Evolutionary conservation across 2,113 vertebrate species (phyloP), one percentile per base, ranked within the genome.

Genomic region (Spea bombifrons): DNA sequence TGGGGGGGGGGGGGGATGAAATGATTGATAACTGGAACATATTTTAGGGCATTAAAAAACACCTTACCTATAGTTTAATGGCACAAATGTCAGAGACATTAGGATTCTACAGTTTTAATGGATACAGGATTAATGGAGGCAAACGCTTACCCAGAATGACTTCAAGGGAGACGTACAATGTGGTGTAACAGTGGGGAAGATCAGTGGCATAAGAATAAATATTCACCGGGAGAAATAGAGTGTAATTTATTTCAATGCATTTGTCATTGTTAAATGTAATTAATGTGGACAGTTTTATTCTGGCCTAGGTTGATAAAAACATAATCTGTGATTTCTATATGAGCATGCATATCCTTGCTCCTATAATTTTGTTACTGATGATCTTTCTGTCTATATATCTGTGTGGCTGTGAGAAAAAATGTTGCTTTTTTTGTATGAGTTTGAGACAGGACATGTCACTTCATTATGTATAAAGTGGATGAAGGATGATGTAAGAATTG

Each of bases 11-110:
- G 75, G 53, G 67, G 47, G 44, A 15, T 46, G 30, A 59, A 47
- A 52, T 76, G 75, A 76, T 76, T 67, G 67, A 76, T 76, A 65
- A 68, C 55, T 76, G 67, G 57, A 65, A 65, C 47, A 76, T 49
- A 76, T 67, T 68, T 67, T 49, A 67, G 50, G 75, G 65, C 52
- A 53, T 67, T 67, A 48, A 30, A 68, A 59, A 59, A 59, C 5
- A 59, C 57, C 67, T 65, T 68, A 65, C 50, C 30, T 68, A 50
- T 44, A 47, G 50, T 66, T 76, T 44, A 57, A 46, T 67, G 75
- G 64, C 74, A 76, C 47, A 76, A 47, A 30, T 68, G 75, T 67
- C 66, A 76, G 63, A 67, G 67, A 53, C 50, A 50, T 67, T 55
- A 49, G 75, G 75, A 8, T 65, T 17, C 9, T 16, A 57, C 47